Percentiles rank a stretch among this genome's conserved stretches.
phyloP scores from a whole-genome alignment of 2,888 invertebrate species.

The Archaeoteleia sp. region DNA sequence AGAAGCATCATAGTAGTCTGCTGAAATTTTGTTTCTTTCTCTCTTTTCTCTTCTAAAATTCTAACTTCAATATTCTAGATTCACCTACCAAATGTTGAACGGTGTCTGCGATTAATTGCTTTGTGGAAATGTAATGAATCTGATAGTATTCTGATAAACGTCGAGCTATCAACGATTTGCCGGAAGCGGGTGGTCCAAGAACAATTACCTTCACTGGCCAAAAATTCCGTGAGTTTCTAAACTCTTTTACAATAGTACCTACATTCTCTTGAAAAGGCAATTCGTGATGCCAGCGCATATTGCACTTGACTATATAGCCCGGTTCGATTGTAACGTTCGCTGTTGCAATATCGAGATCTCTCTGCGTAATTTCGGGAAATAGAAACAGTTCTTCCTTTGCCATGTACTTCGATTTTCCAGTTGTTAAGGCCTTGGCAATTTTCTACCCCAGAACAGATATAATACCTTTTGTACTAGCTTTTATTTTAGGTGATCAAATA shows the following conservation, averaged over 20 bases:
- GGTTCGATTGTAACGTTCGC: slow-evolving; percentile 79
- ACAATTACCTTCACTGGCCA: slow-evolving; percentile 79
- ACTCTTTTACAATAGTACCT: slow-evolving; percentile 72
- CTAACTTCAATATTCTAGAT: slow-evolving; percentile 11
- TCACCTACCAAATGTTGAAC: slow-evolving; percentile 77
- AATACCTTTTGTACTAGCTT: no score
- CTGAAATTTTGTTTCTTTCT: not conserved
- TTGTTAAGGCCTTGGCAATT: slow-evolving; percentile 77
- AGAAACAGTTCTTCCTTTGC: slow-evolving; percentile 78
- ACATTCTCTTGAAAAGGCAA: slow-evolving; percentile 76
- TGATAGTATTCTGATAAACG: slow-evolving; percentile 78
- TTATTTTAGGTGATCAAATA: no score
- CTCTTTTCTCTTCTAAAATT: slow-evolving; percentile 5
- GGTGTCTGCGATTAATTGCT: slow-evolving; percentile 77
- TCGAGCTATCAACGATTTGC: slow-evolving; percentile 80
- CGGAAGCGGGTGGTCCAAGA: slow-evolving; percentile 81
- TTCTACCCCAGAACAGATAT: no score
- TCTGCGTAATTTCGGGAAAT: slow-evolving; percentile 77
- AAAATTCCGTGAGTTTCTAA: slow-evolving; percentile 76
- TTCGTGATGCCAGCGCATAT: slow-evolving; percentile 77
- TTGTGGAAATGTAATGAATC: slow-evolving; percentile 77
- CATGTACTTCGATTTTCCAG: slow-evolving; percentile 78
- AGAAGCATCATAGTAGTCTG: not conserved
- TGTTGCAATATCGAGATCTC: slow-evolving; percentile 77
- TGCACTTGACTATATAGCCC: slow-evolving; percentile 76